phyloP scores from a whole-genome alignment of 1,140 invertebrate species.

The Drosophila takahashii region DNA sequence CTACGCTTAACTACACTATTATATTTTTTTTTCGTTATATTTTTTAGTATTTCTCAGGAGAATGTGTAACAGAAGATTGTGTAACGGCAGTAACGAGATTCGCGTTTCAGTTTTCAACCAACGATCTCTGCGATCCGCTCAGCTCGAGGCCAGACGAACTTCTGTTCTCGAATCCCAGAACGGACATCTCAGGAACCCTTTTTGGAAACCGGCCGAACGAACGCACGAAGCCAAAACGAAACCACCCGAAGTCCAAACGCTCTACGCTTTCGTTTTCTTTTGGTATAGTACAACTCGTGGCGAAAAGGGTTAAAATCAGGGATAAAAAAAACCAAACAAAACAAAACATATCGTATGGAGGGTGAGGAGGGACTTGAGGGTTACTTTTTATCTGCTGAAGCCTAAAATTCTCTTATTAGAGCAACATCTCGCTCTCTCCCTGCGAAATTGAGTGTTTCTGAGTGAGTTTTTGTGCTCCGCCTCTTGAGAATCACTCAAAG shows the following conservation, averaged over 20 bases:
- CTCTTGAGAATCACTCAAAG: conserved; percentile 38
- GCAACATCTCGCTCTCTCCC: conserved; percentile 6
- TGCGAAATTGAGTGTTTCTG: conserved; percentile 14
- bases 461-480: conserved; percentile 59
- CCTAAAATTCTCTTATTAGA: conserved; percentile 20
- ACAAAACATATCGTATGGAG: conserved; percentile 17
- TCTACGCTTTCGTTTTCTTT: conserved; percentile 64
- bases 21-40: not conserved
- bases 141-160: conserved; percentile 82
- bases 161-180: conserved; percentile 55
- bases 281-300: conserved; percentile 40
- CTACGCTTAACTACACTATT: conserved; percentile 29
- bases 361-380: conserved; percentile 19
- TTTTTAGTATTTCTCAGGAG: conserved; percentile 4
- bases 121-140: conserved; percentile 71
- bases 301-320: conserved; percentile 66
- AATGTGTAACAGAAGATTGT: conserved; percentile 1
- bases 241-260: conserved; percentile 10
- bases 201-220: conserved; percentile 16
- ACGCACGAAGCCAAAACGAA: conserved; percentile 4
- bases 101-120: conserved; percentile 28
- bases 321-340: conserved; percentile 13
- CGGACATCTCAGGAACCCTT: conserved; percentile 70
- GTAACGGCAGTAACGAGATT: conserved; percentile 28
- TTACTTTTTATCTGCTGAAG: conserved; percentile 30